phyloP scores from a whole-genome alignment of 2,888 invertebrate species.

The Nowickia ferox region DNA sequence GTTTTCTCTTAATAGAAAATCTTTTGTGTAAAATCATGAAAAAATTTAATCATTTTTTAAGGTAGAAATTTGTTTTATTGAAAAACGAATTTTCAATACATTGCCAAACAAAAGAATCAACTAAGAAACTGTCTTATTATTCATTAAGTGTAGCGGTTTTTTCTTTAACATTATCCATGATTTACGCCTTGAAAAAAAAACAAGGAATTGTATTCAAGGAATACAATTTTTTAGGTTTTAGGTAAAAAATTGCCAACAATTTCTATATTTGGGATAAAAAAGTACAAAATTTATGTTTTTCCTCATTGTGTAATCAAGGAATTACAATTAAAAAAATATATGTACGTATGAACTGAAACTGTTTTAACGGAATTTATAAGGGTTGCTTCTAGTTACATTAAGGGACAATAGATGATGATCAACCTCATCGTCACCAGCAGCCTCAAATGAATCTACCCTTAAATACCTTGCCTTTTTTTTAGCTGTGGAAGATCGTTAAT shows the following conservation, averaged over 20 bases:
- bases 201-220: neutral
- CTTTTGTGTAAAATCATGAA: conserved; percentile 57
- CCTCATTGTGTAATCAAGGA: conserved; percentile 62
- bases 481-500: conserved; percentile 74
- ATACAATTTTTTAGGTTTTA: conserved; percentile 26
- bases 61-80: conserved; percentile 54
- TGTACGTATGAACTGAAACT: conserved; percentile 26
- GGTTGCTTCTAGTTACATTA: conserved; percentile 49
- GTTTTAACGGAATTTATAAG: conserved; percentile 26
- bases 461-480: conserved; percentile 44
- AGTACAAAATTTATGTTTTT: conserved; percentile 33
- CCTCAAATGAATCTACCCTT: conserved; percentile 58
- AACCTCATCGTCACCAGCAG: conserved; percentile 21
- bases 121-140: conserved; percentile 65
- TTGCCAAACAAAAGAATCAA: conserved; percentile 37
- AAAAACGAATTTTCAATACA: conserved; percentile 67
- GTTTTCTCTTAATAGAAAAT: conserved; percentile 21
- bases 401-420: conserved; percentile 45
- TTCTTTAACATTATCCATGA: conserved; percentile 14
- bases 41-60: conserved; percentile 69
- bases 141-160: conserved; percentile 70
- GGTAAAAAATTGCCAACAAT: conserved; percentile 62
- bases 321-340: conserved; percentile 52
- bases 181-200: conserved; percentile 63
- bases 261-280: conserved; percentile 64